A percentile compares a stretch with the other conserved stretches of the same genome.
These are phyloP conservation scores for Oryctolagus cuniculus DNA, from an alignment of 2,113 vertebrate species.

Conservation along the genomic window mOryCun1.1 NC_091442.1:12670001-12670500, in stretches of 20 bases:
- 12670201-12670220: not conserved
- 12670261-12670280: constrained; percentile 52
- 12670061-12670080: not conserved
- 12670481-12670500: not conserved
- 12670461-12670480: not conserved
- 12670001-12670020: constrained; percentile 51
- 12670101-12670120: not conserved
- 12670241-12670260: constrained; percentile 56
- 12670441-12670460: not conserved
- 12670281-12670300: not conserved
- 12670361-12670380: not conserved
- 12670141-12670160: constrained; percentile 70
- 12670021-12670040: not conserved
- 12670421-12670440: not conserved
- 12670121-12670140: not conserved
- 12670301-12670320: not conserved
- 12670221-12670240: not conserved
- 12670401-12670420: not conserved
- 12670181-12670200: too few relatives aligned
- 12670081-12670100: not conserved
- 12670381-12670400: not conserved
- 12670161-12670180: accelerated
- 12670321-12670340: not conserved
- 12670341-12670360: constrained; percentile 51
- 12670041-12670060: not conserved